phyloP scores from a whole-genome alignment of 1,140 invertebrate genomes.

The Colletes latitarsis region DNA sequence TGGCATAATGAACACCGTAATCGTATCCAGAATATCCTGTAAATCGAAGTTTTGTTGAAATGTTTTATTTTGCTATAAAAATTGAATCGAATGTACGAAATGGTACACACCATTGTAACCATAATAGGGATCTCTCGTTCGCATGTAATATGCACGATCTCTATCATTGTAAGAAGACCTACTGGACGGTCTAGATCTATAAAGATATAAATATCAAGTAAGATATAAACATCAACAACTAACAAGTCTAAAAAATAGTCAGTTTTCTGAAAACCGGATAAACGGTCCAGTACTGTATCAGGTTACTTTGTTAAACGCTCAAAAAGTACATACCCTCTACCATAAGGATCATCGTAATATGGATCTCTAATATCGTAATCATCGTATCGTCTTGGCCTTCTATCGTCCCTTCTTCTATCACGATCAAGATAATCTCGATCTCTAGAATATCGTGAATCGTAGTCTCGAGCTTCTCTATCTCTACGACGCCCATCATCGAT shows the following conservation, averaged over 20 bases:
- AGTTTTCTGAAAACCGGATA: constrained; percentile 62
- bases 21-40: constrained; percentile 80
- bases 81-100: background rate
- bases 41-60: constrained; percentile 52
- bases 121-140: constrained; percentile 79
- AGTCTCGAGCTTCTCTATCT: constrained; percentile 71
- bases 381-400: constrained; percentile 74
- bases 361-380: constrained; percentile 75
- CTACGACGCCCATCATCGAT: constrained; percentile 69
- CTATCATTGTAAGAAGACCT: constrained; percentile 82
- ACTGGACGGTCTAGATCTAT: constrained; percentile 80
- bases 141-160: constrained; percentile 78
- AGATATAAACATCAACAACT: too few species aligned
- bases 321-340: constrained; percentile 68
- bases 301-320: background rate
- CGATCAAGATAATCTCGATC: constrained; percentile 74
- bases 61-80: background rate
- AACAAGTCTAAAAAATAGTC: too few species aligned
- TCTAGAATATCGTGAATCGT: constrained; percentile 71
- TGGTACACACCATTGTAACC: constrained; percentile 71
- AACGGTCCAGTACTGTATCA: background rate
- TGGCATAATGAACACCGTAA: constrained; percentile 83
- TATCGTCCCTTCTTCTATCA: constrained; percentile 74
- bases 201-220: too few species aligned
- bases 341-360: constrained; percentile 79